phyloP scores from a whole-genome alignment of 2,888 invertebrate species.

The Amblyjoppa proteus region DNA sequence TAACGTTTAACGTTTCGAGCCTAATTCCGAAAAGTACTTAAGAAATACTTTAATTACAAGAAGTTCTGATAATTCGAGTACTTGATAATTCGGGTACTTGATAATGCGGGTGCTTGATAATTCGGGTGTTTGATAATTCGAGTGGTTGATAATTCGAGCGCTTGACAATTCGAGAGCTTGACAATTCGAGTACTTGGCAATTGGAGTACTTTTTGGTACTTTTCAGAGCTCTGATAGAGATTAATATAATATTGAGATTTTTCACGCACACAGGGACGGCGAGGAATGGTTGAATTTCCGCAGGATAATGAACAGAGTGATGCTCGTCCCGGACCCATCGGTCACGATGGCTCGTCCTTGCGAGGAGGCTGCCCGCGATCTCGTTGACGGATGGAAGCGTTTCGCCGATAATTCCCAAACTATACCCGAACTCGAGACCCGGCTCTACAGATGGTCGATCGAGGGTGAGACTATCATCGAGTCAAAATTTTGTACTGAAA shows the following conservation, averaged over 20 bases:
- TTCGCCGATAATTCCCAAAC: slow-evolving; percentile 78
- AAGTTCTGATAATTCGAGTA: not conserved
- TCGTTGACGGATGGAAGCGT: slow-evolving; percentile 86
- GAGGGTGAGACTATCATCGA: slow-evolving; percentile 87
- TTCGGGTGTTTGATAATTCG: no score
- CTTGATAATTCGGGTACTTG: not conserved
- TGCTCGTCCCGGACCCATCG: slow-evolving; percentile 88
- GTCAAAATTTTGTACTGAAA: not conserved
- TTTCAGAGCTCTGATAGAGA: not conserved
- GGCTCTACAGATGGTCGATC: slow-evolving; percentile 92
- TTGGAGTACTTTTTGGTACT: no score
- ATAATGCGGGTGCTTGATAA: not conserved
- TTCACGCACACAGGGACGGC: slow-evolving; percentile 87
- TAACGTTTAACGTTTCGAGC: no score
- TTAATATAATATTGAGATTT: slow-evolving; percentile 54
- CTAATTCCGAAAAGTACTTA: no score
- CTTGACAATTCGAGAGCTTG: not conserved
- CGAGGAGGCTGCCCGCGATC: slow-evolving; percentile 86
- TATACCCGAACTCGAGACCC: slow-evolving; percentile 88
- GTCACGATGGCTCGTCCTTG: slow-evolving; percentile 87
- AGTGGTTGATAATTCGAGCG: not conserved
- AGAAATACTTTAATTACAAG: no score
- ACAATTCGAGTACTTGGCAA: not conserved
- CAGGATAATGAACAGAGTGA: slow-evolving; percentile 90
- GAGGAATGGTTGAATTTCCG: slow-evolving; percentile 92